These are phyloP conservation scores for Eustalomyia histrio DNA, from an alignment of 2,888 invertebrate genomes.

Conservation along the genomic window DNA sequence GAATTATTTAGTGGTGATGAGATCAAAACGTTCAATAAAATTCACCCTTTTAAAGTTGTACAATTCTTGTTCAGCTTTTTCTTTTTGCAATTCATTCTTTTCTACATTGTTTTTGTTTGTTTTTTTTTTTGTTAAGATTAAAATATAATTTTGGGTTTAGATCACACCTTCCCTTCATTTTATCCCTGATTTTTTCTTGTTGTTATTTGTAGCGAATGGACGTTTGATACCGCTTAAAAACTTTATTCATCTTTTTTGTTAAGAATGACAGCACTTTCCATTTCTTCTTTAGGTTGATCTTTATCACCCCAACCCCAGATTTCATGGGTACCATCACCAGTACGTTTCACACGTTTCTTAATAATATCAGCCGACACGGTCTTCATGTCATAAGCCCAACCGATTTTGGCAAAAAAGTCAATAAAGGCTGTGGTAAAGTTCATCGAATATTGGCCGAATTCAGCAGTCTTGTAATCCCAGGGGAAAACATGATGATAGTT, in stretches of 20 bases:
- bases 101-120: conserved; percentile 17
- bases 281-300: conserved; percentile 82
- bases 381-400: conserved; percentile 93
- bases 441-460: conserved; percentile 85
- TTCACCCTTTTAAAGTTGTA: background rate
- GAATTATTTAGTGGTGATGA: conserved; percentile 17
- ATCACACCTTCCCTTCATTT: conserved; percentile 61
- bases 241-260: conserved; percentile 82
- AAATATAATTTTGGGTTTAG: conserved; percentile 13
- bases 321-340: conserved; percentile 87
- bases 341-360: conserved; percentile 84
- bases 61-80: background rate
- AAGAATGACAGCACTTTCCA: conserved; percentile 81
- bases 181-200: conserved; percentile 57
- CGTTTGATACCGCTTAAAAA: conserved; percentile 45
- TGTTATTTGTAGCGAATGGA: conserved; percentile 39
- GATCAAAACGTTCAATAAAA: conserved; percentile 40
- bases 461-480: conserved; percentile 91
- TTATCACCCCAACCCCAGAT: conserved; percentile 91
- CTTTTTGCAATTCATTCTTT: conserved; percentile 5
- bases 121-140: background rate
- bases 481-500: conserved; percentile 92
- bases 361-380: conserved; percentile 87
- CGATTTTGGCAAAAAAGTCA: conserved; percentile 89
- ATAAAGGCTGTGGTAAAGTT: conserved; percentile 89